Evolutionary conservation across 2,113 vertebrate species (phyloP).

Genomic region (Ceuthmochares aereus): DNA sequence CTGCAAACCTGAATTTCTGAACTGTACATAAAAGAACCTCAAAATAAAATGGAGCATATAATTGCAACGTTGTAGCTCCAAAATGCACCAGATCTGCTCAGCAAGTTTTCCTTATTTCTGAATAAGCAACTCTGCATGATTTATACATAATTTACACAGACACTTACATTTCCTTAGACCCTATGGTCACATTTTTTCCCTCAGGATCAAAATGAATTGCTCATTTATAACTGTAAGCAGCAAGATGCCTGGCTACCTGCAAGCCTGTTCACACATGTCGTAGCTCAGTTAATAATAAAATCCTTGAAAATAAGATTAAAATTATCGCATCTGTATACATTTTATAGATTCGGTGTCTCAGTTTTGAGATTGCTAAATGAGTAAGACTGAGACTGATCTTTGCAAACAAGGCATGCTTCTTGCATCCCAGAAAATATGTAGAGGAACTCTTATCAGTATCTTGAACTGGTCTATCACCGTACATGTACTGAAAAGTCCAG

Average conservation of each 20-base stretch:
- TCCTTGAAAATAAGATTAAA: neutral
- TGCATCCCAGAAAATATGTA: neutral
- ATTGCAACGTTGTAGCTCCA: neutral
- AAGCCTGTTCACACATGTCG: neutral
- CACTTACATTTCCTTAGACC: neutral
- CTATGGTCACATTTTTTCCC: neutral
- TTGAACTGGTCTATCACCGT: neutral
- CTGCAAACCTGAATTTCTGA: neutral
- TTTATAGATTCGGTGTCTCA: neutral
- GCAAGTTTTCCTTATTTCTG: neutral
- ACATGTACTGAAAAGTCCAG: neutral
- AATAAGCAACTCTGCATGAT: neutral
- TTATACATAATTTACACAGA: neutral
- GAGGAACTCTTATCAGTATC: neutral
- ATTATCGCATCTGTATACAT: neutral
- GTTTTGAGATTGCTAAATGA: neutral
- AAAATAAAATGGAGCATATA: neutral
- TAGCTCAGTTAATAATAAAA: neutral
- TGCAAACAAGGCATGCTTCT: neutral
- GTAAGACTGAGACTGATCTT: neutral
- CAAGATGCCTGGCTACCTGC: neutral
- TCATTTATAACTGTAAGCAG: conserved; percentile 11
- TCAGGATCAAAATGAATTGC: neutral
- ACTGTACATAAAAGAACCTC: neutral
- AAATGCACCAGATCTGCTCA: neutral